Base-by-base conservation (phyloP, 2,888 invertebrate genomes). In the Epinotia bilunana region DNA sequence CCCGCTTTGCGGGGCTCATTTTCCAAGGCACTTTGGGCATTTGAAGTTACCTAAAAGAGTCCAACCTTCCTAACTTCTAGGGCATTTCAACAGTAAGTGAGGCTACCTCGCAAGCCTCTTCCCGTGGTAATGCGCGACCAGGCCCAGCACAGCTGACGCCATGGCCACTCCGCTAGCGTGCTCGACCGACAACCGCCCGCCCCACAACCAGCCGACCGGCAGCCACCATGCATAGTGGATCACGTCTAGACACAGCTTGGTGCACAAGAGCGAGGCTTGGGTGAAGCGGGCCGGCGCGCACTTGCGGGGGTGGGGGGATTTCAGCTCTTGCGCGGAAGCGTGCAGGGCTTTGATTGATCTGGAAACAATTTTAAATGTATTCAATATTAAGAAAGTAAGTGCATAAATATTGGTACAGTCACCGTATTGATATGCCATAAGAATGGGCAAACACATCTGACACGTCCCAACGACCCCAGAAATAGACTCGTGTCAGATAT, bases 141-240 rank as follows among this genome's bases (percentile, higher is more conserved):
- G 81, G 0, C 88, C 91, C 4, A 93, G 72, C 0, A 88, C 81
- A 2, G 90, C 93, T 0, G 93, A 88, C 0, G 83, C 80, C 0
- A 90, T 89, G 13, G 92, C 93, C 1, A 89, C 79, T 0, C 81
- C 87, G 28, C 91, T 87, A 0, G 88, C 87, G 6, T 86, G 86
- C 33, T 83, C 80, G 0, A 86, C 82, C 18, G 79, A 80, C 23
- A 98, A 88, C 82, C 95, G 95, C 0, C 96, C 96, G 23, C 97
- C 96, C 98, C 98, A 98, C 65, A 98, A 90, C 88, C 96, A 96
- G 61, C 98, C 97, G 16, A 91, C 89, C 0, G 98, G 98, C 77
- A 98, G 88, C 88, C 97, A 97, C 90, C 96, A 97, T 4, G 97
- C 95, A 0, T 97, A 97, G 88, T 98, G 97, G 0, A 96, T 90